A percentile compares a stretch with the other conserved stretches of the same genome.
phyloP scores from a whole-genome alignment of 2,888 invertebrate genomes.

The Trichogramma evanescens region DNA sequence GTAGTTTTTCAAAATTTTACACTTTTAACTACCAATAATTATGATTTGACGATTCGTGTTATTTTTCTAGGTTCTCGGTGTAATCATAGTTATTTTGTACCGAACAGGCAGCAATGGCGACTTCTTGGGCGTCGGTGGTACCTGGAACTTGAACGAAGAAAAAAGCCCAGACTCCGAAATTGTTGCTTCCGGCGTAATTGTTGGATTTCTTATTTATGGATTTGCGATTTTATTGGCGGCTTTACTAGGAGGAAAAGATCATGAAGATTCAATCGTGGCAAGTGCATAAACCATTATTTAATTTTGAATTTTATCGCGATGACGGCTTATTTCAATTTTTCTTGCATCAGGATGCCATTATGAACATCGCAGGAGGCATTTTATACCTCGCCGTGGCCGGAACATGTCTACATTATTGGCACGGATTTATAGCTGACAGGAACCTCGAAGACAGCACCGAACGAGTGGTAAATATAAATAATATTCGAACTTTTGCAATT shows the following conservation, averaged over 20 bases:
- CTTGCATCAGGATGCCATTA: conserved; percentile 67
- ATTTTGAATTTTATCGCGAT: background rate
- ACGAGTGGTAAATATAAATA: conserved; percentile 53
- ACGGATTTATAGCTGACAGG: conserved; percentile 75
- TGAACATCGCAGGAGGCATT: conserved; percentile 81
- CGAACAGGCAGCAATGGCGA: conserved; percentile 75
- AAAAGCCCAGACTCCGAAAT: conserved; percentile 84
- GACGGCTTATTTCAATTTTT: conserved; percentile 26
- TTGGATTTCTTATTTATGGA: conserved; percentile 81
- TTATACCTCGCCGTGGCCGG: conserved; percentile 81
- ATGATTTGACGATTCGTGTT: too few species aligned
- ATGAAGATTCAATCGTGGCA: conserved; percentile 61
- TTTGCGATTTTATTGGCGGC: conserved; percentile 67
- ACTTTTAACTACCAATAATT: too few species aligned
- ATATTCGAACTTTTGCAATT: background rate
- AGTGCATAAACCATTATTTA: conserved; percentile 28
- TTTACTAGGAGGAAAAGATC: conserved; percentile 70
- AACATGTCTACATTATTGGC: conserved; percentile 83
- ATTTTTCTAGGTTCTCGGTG: conserved; percentile 65
- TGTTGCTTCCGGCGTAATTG: conserved; percentile 78
- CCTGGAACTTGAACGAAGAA: conserved; percentile 84
- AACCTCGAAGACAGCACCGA: conserved; percentile 67
- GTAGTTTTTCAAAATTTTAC: too few species aligned
- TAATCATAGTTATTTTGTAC: conserved; percentile 73
- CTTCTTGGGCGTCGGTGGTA: conserved; percentile 81